phyloP scores from a whole-genome alignment of 1,140 invertebrate species.

The Arion vulgaris region DNA sequence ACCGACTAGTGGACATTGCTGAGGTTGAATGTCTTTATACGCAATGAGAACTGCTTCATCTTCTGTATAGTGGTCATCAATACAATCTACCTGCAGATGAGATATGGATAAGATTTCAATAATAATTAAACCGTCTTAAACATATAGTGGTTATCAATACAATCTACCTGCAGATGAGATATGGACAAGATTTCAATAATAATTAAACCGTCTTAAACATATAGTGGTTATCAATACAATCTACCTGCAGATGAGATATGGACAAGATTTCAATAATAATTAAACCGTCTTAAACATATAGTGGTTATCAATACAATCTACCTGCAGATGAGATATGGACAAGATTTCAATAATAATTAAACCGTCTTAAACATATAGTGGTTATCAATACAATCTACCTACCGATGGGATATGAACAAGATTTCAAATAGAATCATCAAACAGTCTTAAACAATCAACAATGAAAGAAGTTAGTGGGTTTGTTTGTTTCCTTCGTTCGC shows the following conservation, averaged over 20 bases:
- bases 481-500: no score
- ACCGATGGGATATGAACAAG: background rate
- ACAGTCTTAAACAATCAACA: background rate
- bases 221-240: no score
- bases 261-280: background rate
- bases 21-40: background rate
- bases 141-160: background rate
- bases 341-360: background rate
- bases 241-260: no score
- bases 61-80: conserved; percentile 3
- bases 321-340: background rate
- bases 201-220: background rate
- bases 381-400: no score
- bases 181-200: background rate
- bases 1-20: conserved; percentile 3
- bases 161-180: background rate
- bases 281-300: background rate
- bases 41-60: conserved; percentile 1
- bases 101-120: background rate
- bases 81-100: background rate
- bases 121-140: background rate
- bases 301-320: no score
- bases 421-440: background rate
- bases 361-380: background rate
- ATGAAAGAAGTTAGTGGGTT: no score